phyloP scores from a whole-genome alignment of 2,797 vertebrate species.

The Aeoliscus strigatus region DNA sequence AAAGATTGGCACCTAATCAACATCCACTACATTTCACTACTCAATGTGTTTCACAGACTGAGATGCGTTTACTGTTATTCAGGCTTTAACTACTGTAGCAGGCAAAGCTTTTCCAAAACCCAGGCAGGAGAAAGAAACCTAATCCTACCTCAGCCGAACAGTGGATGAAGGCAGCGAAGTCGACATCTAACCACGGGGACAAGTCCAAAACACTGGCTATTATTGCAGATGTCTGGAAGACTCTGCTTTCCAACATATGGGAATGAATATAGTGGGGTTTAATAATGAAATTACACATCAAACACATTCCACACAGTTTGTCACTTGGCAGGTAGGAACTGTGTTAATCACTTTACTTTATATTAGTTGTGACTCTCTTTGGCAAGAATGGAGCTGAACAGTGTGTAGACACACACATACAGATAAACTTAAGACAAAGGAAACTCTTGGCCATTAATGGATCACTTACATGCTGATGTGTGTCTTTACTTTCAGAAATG shows the following conservation, averaged over 20 bases:
- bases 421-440: conserved; percentile 1
- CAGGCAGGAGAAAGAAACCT: conserved; percentile 14
- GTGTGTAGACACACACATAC: neutral
- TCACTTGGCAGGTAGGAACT: neutral
- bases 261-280: conserved; percentile 4
- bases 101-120: conserved; percentile 13
- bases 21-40: too few species aligned
- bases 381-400: too few species aligned
- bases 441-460: neutral
- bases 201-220: conserved; percentile 6
- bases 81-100: conserved; percentile 19
- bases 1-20: too few species aligned
- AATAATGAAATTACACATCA: conserved; percentile 20
- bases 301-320: conserved; percentile 1
- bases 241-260: conserved; percentile 4
- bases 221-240: conserved; percentile 21
- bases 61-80: neutral
- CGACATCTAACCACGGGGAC: conserved; percentile 19
- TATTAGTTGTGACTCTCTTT: conserved; percentile 6
- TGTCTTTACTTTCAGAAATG: neutral
- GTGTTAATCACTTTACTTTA: conserved; percentile 20
- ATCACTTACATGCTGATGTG: too few species aligned
- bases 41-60: neutral
- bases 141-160: conserved; percentile 28
- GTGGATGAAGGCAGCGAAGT: conserved; percentile 14